phyloP scores from a whole-genome alignment of 2,888 invertebrate genomes.

The Ametastegia equiseti region DNA sequence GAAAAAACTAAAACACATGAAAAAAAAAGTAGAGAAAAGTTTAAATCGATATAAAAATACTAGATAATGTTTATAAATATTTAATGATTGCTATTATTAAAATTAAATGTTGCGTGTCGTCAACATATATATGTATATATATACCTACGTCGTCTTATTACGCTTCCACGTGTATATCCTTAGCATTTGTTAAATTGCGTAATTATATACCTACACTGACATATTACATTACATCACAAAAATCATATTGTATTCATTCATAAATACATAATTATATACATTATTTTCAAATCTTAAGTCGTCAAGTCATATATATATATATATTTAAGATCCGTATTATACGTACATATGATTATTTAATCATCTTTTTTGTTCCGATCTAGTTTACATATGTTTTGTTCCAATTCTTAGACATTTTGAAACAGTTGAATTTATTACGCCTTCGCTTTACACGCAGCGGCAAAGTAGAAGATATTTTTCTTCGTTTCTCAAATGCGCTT shows the following conservation, averaged over 20 bases:
- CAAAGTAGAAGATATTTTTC: neutral
- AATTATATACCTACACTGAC: neutral
- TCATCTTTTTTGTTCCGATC: neutral
- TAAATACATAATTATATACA: neutral
- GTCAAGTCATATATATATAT: slow-evolving; percentile 67
- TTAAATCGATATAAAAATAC: neutral
- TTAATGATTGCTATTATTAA: slow-evolving; percentile 56
- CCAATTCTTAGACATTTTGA: neutral
- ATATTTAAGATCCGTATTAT: slow-evolving; percentile 58
- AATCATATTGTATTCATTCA: too few relatives aligned
- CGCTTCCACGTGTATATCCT: slow-evolving; percentile 64
- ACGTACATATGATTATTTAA: neutral
- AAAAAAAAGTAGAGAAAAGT: slow-evolving; percentile 28
- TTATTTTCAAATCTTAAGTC: slow-evolving; percentile 45
- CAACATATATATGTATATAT: too few relatives aligned
- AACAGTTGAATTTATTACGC: slow-evolving; percentile 1
- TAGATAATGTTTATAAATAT: slow-evolving; percentile 37
- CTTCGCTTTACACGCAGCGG: neutral
- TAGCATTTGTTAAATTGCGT: slow-evolving; percentile 50
- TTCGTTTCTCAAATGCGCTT: neutral
- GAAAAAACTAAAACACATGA: slow-evolving; percentile 49
- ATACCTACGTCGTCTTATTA: too few relatives aligned
- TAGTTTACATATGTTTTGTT: neutral
- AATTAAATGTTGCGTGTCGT: slow-evolving; percentile 57
- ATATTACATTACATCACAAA: too few relatives aligned